phyloP scores from a whole-genome alignment of 2,797 vertebrate genomes.

The Neosilurus hyrtlii region DNA sequence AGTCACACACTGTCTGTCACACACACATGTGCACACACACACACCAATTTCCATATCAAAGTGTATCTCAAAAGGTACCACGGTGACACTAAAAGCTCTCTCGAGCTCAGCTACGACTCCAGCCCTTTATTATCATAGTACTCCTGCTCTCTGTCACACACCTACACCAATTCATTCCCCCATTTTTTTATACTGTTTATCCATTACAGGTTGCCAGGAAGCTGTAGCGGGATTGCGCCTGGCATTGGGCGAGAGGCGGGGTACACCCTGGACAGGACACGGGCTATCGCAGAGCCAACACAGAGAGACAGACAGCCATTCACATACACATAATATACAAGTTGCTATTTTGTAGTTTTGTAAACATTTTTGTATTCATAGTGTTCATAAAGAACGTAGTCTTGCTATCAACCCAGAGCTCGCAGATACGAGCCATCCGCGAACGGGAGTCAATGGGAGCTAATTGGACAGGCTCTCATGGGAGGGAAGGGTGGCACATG shows the following conservation, averaged over 20 bases:
- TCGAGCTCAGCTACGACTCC: neutral
- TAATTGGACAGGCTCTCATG: too few species aligned
- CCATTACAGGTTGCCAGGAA: too few species aligned
- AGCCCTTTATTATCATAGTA: neutral
- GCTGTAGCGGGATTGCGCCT: too few species aligned
- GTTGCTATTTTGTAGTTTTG: neutral
- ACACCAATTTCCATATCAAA: conserved; percentile 8
- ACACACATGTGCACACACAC: neutral
- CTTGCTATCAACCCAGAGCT: neutral
- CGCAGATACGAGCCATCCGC: too few species aligned
- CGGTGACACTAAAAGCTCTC: conserved; percentile 4
- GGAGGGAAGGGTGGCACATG: too few species aligned
- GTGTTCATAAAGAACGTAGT: too few species aligned
- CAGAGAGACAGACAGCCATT: too few species aligned
- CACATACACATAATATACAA: neutral
- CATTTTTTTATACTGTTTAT: too few species aligned
- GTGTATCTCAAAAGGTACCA: conserved; percentile 13
- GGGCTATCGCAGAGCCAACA: too few species aligned
- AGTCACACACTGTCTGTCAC: neutral
- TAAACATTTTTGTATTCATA: neutral
- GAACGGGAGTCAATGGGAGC: too few species aligned
- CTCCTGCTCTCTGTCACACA: neutral
- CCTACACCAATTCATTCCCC: neutral
- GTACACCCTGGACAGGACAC: too few species aligned
- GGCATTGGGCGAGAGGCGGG: too few species aligned